Evolutionary conservation across 2,113 vertebrate species (phyloP), one percentile per base, ranked within the genome.

Genomic region (Gorilla gorilla): DNA sequence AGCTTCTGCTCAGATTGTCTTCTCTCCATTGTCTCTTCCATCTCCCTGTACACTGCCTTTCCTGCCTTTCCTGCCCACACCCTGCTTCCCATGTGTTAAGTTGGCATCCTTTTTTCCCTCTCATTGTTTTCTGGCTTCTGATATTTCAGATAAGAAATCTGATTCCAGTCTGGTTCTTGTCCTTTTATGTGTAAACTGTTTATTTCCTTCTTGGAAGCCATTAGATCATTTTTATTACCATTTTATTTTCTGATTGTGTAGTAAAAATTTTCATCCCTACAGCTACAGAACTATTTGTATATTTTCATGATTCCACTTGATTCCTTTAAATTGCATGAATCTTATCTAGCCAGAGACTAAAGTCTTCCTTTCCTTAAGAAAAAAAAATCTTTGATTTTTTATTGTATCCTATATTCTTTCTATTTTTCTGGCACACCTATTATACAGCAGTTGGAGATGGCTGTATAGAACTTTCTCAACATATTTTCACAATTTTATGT

Each of bases 51-150:
- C 2, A 68, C 40, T 40, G 40, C 40, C 40, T 40, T 40, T 40
- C 40, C 43, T 13, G n/a, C 11, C 45, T 82, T 35, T 82, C 38
- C 66, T 75, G 55, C 14, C 38, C 12, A 9, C 8, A 18, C 14
- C 3, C n/a, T 35, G 13, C 59, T 38, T 68, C 43, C 55, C 17
- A 1, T 3, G 30, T 20, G 0, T 48, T 7, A 72, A 3, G 3
- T 8, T 52, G 84, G 8, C n/a, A 11, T n/a, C 30, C 18, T 11
- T 38, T 45, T 38, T 17, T 12, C 23, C 10, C 7, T 4, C n/a
- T 22, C 35, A 18, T 35, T 48, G 9, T 16, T 52, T 64, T 38
- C 43, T 10, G 3, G 13, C 27, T 59, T 88, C 82, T 76, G 20
- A 16, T 45, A 66, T 40, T 68, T 57, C 48, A 72, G 22, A 25